These are phyloP conservation scores for Criorhina ranunculi DNA, from an alignment of 2,888 invertebrate genomes.

Conservation along the genomic window DNA sequence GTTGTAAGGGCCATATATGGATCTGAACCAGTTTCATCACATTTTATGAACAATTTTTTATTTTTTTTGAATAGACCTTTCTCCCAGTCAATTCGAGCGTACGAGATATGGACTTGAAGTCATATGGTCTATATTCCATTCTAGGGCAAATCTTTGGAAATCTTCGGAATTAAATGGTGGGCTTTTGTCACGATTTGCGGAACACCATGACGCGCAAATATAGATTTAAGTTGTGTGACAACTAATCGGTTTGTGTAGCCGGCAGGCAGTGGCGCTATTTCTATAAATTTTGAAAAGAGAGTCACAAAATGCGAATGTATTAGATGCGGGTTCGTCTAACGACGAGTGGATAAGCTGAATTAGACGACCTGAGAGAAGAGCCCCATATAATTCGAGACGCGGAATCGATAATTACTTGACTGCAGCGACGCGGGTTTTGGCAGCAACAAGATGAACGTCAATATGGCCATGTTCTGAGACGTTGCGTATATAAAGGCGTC, in stretches of 20 bases:
- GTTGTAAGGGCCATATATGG: constrained; percentile 54
- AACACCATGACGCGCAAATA: constrained; percentile 50
- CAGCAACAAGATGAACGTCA: constrained; percentile 8
- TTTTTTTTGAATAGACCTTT: constrained; percentile 65
- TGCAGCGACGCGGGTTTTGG: constrained; percentile 40
- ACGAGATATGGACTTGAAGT: constrained; percentile 69
- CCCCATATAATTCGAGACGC: constrained; percentile 59
- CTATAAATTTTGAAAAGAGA: constrained; percentile 42
- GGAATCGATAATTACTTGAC: constrained; percentile 49
- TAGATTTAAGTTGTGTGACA: constrained; percentile 40
- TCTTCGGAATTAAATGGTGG: constrained; percentile 52
- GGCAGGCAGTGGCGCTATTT: constrained; percentile 21
- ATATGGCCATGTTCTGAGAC: not conserved
- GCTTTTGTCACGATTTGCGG: constrained; percentile 63
- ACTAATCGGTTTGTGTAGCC: constrained; percentile 27
- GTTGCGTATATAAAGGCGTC: constrained; percentile 16
- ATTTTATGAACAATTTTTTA: constrained; percentile 61
- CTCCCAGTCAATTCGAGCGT: constrained; percentile 74
- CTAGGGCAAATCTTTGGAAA: constrained; percentile 43
- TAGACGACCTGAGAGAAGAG: constrained; percentile 34
- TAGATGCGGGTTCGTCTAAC: no score
- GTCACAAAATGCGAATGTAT: no score
- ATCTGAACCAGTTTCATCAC: constrained; percentile 38
- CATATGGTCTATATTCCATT: constrained; percentile 60
- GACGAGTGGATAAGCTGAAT: no score